Evolutionary conservation across 2,888 invertebrate genomes (phyloP).

Genomic region (Podabrus alpinus): DNA sequence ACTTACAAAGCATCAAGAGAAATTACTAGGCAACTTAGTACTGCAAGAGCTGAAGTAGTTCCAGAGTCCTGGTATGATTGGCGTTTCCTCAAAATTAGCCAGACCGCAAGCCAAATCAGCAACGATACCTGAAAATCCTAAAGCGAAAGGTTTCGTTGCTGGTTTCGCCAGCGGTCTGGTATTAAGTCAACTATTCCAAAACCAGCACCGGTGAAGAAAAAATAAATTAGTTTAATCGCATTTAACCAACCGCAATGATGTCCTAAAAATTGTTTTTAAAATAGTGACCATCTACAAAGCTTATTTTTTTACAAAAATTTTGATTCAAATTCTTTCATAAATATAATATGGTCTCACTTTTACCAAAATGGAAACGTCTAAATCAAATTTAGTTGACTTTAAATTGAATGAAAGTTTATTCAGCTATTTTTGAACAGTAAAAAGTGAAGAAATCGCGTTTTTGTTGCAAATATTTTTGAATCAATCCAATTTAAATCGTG

Average conservation of each 20-base stretch:
- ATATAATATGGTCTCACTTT: too few relatives aligned
- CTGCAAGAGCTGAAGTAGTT: too few relatives aligned
- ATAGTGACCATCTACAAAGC: too few relatives aligned
- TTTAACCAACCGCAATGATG: too few relatives aligned
- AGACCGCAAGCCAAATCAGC: neutral
- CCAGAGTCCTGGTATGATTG: too few relatives aligned
- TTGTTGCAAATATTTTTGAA: neutral
- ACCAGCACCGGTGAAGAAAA: neutral
- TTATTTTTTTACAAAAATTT: neutral
- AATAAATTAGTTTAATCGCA: neutral
- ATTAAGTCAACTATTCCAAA: neutral
- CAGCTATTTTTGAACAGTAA: neutral
- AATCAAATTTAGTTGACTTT: neutral
- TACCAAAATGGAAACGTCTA: neutral
- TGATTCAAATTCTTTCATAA: neutral
- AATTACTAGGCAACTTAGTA: too few relatives aligned
- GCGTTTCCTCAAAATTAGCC: neutral
- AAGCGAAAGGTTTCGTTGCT: too few relatives aligned
- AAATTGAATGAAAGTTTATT: neutral
- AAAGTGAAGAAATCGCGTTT: neutral
- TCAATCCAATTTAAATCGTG: neutral
- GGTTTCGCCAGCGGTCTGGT: too few relatives aligned
- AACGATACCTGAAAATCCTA: neutral
- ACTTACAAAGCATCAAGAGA: too few relatives aligned
- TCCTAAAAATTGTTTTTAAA: too few relatives aligned